Conservation (phyloP, 2,797 vertebrate genomes). For the Pelochelys cantorii region DNA sequence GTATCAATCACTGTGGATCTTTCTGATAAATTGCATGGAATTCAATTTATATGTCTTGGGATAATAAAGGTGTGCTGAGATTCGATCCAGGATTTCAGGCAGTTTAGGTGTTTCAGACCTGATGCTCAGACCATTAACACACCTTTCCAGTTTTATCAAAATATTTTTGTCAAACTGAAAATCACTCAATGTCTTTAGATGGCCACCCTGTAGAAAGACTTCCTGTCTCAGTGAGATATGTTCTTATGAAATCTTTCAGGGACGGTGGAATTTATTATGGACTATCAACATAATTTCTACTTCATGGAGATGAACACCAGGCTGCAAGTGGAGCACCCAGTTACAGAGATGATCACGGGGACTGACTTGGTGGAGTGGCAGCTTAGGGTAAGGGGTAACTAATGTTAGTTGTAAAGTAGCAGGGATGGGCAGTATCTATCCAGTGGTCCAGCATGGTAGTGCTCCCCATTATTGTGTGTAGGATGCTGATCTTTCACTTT, state of each 20-base stretch:
- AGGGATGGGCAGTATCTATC: not conserved
- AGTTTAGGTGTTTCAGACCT: not conserved
- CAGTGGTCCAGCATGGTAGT: too few species aligned
- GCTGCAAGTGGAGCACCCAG: constrained; percentile 96
- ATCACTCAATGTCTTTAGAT: not conserved
- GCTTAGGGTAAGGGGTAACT: constrained; percentile 85
- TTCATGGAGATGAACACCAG: constrained; percentile 99
- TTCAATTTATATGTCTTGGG: not conserved
- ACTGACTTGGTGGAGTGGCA: constrained; percentile 99
- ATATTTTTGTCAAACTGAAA: not conserved
- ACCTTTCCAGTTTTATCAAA: not conserved
- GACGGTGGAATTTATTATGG: constrained; percentile 99
- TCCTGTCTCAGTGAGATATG: not conserved
- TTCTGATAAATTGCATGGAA: not conserved
- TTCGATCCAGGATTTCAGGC: not conserved
- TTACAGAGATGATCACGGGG: constrained; percentile 97
- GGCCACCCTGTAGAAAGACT: not conserved
- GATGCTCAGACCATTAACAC: not conserved
- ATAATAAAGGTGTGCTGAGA: not conserved
- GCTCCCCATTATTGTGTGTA: not conserved
- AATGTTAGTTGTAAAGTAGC: not conserved
- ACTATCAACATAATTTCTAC: constrained; percentile 94
- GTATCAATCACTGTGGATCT: not conserved
- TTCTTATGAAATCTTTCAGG: constrained; percentile 78
- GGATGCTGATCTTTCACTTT: not conserved